Evolutionary conservation across 92 coral and sea anemone species (phyloP), one percentile per base, ranked within the genome.

Genomic region (Ricordea florida): DNA sequence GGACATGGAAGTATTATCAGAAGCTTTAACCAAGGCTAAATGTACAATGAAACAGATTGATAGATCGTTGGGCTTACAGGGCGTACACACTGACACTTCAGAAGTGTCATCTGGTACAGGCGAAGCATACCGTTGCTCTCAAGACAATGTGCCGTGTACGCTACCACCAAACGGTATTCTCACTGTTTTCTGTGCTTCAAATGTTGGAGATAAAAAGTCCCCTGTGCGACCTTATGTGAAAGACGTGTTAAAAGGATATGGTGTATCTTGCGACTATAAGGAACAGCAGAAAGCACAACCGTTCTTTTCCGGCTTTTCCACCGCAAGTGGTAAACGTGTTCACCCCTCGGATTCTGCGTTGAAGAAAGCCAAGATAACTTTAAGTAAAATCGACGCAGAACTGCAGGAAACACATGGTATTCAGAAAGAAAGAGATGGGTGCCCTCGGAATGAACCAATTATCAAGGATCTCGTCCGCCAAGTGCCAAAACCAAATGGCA

Each of bases 291-390:
- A 21, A 30, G 42, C 4, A 33, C 2, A 18, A 13, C 25, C 76
- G 9, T 43, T 40, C 18, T 65, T 62, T 37, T 34, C 28, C 21
- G 89, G 82, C 2, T 69, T 86, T 61, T 51, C 64, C 45, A 79
- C 90, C 0, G 83, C 83, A 8, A 77, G 86, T 44, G 87, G 85
- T 9, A 86, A 72, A 31, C 57, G 45, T 9, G 77, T 87, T 42
- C 28, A 23, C 1, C 51, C 72, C n/a, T 78, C 86, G 43, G 84
- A 74, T 33, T 69, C 64, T 17, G 81, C 90, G 9, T 5, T 89
- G 62, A 27, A 67, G 34, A 58, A 79, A 25, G 92, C 81, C 9
- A 77, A 23, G 10, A 51, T 64, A 53, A 62, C 62, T 1, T 27
- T 74, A 3, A 34, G 29, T 3, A 62, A 62, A 34, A 18, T 34